A percentile compares a stretch with the other conserved stretches of the same genome.
phyloP scores from a whole-genome alignment of 2,888 invertebrate species.

The Caenorhabditis macrosperma region DNA sequence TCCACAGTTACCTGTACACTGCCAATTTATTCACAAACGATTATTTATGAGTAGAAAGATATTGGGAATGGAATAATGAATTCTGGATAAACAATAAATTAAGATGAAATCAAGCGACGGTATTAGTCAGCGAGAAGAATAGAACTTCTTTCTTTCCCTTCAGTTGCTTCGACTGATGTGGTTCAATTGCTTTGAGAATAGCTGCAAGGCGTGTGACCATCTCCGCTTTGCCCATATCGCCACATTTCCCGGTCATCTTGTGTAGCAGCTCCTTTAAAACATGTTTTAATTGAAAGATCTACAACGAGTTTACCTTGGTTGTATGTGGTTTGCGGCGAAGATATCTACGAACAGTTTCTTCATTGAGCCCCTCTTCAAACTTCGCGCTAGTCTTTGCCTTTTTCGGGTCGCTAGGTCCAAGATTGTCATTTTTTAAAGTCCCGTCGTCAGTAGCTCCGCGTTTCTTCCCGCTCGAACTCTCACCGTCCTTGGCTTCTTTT shows the following conservation, averaged over 20 bases:
- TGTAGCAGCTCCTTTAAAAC: slow-evolving; percentile 60
- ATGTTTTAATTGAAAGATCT: too few relatives aligned
- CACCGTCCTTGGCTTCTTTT: slow-evolving; percentile 51
- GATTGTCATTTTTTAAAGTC: slow-evolving; percentile 25
- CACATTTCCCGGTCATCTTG: slow-evolving; percentile 71
- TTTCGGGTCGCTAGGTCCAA: slow-evolving; percentile 62
- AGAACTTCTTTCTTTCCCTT: slow-evolving; percentile 77
- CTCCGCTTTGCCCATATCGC: slow-evolving; percentile 70
- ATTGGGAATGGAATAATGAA: too few relatives aligned
- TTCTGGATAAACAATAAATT: too few relatives aligned
- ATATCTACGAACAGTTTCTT: slow-evolving; percentile 87
- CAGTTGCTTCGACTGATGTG: slow-evolving; percentile 75
- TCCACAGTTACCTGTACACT: too few relatives aligned
- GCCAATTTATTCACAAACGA: too few relatives aligned
- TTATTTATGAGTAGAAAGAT: too few relatives aligned
- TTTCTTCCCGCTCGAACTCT: slow-evolving; percentile 54
- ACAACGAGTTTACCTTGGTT: slow-evolving; percentile 89
- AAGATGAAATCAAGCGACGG: slow-evolving; percentile 31
- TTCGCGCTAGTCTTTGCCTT: slow-evolving; percentile 60
- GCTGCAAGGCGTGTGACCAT: slow-evolving; percentile 75
- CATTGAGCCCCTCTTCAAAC: slow-evolving; percentile 68
- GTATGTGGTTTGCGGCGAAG: slow-evolving; percentile 97
- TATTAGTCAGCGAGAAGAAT: slow-evolving; percentile 73
- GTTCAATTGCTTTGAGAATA: slow-evolving; percentile 76
- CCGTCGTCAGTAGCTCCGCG: slow-evolving; percentile 32